A percentile compares a stretch with the other conserved stretches of the same genome.
Conservation (phyloP, 2,888 invertebrate species). For the Mythimna vitellina region DNA sequence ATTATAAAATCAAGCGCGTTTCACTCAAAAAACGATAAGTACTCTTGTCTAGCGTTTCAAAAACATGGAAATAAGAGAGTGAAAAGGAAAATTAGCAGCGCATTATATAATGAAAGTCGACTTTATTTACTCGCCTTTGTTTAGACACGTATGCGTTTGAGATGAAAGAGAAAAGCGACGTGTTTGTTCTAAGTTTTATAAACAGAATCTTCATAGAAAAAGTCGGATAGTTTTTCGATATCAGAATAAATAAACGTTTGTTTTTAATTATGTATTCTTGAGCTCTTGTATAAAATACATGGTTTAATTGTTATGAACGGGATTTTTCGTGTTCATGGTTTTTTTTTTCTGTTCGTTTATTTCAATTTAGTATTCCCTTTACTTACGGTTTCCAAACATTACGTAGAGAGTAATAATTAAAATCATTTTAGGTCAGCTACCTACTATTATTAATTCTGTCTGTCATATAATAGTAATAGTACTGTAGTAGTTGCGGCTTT, state of each 20-base stretch:
- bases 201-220: constrained; percentile 5
- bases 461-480: too few relatives aligned
- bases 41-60: constrained; percentile 72
- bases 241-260: neutral
- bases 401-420: neutral
- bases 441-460: neutral
- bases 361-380: neutral
- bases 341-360: neutral
- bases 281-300: neutral
- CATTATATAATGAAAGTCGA: constrained; percentile 65
- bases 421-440: neutral
- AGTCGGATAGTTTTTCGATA: neutral
- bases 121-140: constrained; percentile 63
- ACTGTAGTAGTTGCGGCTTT: too few relatives aligned
- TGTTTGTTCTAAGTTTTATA: constrained; percentile 39
- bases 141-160: constrained; percentile 46
- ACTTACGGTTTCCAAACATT: neutral
- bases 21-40: constrained; percentile 73
- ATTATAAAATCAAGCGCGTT: constrained; percentile 82
- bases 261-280: constrained; percentile 1
- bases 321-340: neutral
- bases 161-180: constrained; percentile 32
- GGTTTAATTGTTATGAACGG: neutral
- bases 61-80: constrained; percentile 73
- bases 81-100: constrained; percentile 74